Conservation (phyloP, 1,140 invertebrate genomes). For the Solen grandis region DNA sequence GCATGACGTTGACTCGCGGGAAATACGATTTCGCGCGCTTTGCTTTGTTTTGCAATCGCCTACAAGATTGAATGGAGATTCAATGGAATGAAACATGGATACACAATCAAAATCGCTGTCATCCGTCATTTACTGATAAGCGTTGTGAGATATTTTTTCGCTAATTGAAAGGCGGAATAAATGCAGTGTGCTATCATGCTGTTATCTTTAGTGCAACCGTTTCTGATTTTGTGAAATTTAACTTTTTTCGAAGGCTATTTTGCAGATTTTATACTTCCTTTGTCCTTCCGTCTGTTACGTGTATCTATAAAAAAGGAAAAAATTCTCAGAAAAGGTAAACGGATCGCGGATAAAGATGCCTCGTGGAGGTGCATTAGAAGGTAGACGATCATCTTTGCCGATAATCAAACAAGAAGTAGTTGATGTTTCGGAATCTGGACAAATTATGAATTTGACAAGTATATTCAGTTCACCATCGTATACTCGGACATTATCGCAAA, state of each 20-base stretch:
- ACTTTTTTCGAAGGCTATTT: constrained; percentile 54
- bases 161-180: constrained; percentile 40
- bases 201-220: constrained; percentile 31
- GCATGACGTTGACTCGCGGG: constrained; percentile 75
- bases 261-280: constrained; percentile 55
- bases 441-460: constrained; percentile 71
- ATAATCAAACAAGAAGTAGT: constrained; percentile 69
- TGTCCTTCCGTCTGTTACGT: constrained; percentile 53
- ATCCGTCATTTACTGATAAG: constrained; percentile 32
- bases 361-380: constrained; percentile 67
- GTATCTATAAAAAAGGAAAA: constrained; percentile 31
- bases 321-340: constrained; percentile 42
- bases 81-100: constrained; percentile 21
- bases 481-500: constrained; percentile 38
- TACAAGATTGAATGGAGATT: constrained; percentile 54
- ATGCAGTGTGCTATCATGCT: constrained; percentile 18
- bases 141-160: constrained; percentile 1
- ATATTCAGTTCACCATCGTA: constrained; percentile 64
- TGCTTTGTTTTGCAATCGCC: constrained; percentile 63
- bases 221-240: constrained; percentile 32
- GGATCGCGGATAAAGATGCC: constrained; percentile 63
- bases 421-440: constrained; percentile 64
- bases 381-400: constrained; percentile 64
- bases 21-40: constrained; percentile 80
- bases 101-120: constrained; percentile 48